Base-by-base conservation (phyloP, 2,888 invertebrate genomes). In the Ctena decussata region DNA sequence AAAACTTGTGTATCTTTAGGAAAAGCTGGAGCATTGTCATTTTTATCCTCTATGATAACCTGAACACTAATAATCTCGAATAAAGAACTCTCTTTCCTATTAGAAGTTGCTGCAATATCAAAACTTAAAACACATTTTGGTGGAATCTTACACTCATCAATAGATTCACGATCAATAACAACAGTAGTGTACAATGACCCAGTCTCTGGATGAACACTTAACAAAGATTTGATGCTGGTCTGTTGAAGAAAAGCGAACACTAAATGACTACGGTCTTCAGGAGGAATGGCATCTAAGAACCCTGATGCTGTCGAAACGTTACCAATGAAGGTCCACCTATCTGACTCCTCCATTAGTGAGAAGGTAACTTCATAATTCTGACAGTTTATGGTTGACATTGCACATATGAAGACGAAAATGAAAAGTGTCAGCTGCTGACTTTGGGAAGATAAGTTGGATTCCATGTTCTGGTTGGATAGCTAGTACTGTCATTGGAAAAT, bases 11-110 rank as follows among this genome's bases (percentile, higher is more conserved):
- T 83, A 76, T 77, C 82, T 53, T 80, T 84, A 0, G 91, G 89
- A 74, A 93, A 93, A 44, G 77, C 80, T 27, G 93, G 93, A 27
- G 90, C 81, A 83, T 93, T 92, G 75, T 93, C 93, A 79, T 93
- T 93, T 71, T 86, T 90, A 77, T 94, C 94, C 5, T 86, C 84
- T 30, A 94, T 85, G 21, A 91, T 82, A 41, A 94, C 90, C 71
- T 81, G 86, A 1, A 93, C 90, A 8, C 90, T 88, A 57, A 92
- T 89, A 37, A 94, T 86, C 49, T 87, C 90, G 74, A 92, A 80
- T 37, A 91, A 78, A n/a, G 85, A 79, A 35, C 89, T 85, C 30
- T 86, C 84, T 71, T 75, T 78, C 37, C 82, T 69, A 39, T 77
- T 84, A 53, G 88, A 86, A 30, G 88, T 85, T 8, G 92, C 92